Evolutionary conservation across 2,113 vertebrate genomes (phyloP), one percentile per base, ranked within the genome.

Genomic region (Kryptolebias marmoratus): DNA sequence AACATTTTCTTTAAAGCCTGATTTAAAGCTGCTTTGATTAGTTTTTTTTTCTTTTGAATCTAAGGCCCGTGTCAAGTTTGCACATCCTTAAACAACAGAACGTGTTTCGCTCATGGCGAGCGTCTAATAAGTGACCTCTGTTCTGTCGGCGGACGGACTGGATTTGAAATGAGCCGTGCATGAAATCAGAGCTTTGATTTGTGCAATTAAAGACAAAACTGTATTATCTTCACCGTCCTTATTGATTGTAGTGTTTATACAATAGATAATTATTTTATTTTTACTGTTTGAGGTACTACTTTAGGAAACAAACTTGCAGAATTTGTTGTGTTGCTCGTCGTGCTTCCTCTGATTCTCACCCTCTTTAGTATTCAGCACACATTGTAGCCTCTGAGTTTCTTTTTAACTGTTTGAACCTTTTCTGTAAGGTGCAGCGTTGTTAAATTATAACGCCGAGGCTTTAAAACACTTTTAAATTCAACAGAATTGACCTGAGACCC

Each of bases 21-120:
- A 81, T 78, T 68, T 71, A 86, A 83, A 86, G 80, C 76, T 83
- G 48, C 69, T 80, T 22, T 31, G 10, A 50, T 67, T 36, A 0
- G 12, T 3, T 56, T 64, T 27, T 27, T 47, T n/a, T 61, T 48
- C 73, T 59, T 36, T 27, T 39, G 14, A 9, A 45, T 76, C 32
- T 3, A 18, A 54, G 31, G 14, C 6, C 32, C 0, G 1, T 31
- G 39, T 82, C 4, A 5, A 67, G 55, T 83, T 84, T 86, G 71
- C 73, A 78, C 70, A 68, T 75, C 45, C 50, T 68, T 5, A 69
- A 82, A 73, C 54, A 44, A 44, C 47, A 22, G 18, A 59, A 64
- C 48, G 44, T 54, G 14, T 66, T 27, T 9, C 11, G 5, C 57
- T 36, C 62, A 47, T 59, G 44, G 12, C 55, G 55, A 22, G 11